A percentile compares a stretch with the other conserved stretches of the same genome.
phyloP scores from a whole-genome alignment of 2,797 vertebrate genomes.

The Acanthornis magna region DNA sequence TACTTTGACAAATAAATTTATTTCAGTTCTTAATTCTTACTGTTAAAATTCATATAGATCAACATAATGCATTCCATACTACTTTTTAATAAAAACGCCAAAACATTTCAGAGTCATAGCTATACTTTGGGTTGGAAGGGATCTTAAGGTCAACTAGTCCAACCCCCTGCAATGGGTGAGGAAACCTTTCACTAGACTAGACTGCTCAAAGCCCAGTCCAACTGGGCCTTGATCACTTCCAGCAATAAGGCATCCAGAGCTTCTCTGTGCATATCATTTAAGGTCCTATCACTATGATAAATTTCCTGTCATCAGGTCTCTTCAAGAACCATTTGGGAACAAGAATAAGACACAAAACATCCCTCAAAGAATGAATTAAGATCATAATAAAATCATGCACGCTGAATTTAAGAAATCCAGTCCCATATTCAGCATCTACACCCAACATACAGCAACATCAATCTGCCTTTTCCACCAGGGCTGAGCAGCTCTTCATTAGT shows the following conservation, averaged over 20 bases:
- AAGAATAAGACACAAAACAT: background rate
- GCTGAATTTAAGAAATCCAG: background rate
- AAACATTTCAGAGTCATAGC: background rate
- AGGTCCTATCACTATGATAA: background rate
- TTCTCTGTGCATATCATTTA: background rate
- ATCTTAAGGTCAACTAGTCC: background rate
- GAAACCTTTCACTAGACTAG: background rate
- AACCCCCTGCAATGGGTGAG: background rate
- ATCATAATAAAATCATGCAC: background rate
- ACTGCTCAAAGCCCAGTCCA: background rate
- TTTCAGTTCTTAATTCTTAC: background rate
- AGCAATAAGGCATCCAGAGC: background rate
- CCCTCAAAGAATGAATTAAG: background rate
- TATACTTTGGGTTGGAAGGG: background rate
- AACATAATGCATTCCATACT: background rate
- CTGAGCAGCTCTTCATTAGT: background rate
- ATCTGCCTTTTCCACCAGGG: background rate
- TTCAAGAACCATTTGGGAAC: background rate
- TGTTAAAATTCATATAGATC: background rate
- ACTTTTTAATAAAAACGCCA: background rate
- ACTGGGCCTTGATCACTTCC: background rate
- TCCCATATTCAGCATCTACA: background rate
- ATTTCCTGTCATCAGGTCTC: background rate
- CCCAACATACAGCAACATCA: background rate
- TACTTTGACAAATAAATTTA: background rate